Percentiles rank a stretch among this genome's conserved stretches.
Evolutionary conservation across 1,140 invertebrate species (phyloP).

Genomic region (Leptinotarsa defecta): DNA sequence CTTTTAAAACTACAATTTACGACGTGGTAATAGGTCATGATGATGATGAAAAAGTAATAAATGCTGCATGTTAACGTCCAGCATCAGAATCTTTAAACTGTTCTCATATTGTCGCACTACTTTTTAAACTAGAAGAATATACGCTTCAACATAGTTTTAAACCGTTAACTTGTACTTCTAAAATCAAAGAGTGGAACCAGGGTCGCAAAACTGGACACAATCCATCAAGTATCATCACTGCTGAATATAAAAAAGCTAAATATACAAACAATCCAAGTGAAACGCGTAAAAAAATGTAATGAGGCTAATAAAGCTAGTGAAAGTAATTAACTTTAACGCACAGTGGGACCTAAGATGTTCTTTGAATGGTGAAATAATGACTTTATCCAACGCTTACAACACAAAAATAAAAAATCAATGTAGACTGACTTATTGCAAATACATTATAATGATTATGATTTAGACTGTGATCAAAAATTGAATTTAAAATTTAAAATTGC

Average conservation of each 20-base stretch:
- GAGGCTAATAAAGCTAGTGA: no score
- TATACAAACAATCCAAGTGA: background rate
- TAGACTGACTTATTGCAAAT: constrained; percentile 16
- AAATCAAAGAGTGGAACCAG: background rate
- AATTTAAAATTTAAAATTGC: constrained; percentile 7
- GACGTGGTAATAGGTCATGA: background rate
- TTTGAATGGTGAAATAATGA: no score
- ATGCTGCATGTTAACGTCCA: background rate
- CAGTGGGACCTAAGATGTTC: no score
- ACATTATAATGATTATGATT: constrained; percentile 18
- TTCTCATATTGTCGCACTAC: background rate
- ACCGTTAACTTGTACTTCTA: background rate
- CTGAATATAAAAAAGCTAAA: background rate
- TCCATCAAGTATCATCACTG: background rate
- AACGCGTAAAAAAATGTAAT: no score
- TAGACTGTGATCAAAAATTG: constrained; percentile 12
- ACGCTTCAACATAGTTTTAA: background rate
- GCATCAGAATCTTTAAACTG: background rate
- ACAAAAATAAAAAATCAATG: background rate
- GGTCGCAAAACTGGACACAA: background rate
- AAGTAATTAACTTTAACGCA: no score
- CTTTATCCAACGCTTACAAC: no score
- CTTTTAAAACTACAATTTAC: background rate
- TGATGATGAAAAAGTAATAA: background rate
- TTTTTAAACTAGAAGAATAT: background rate